Evolutionary conservation across 2,888 invertebrate species (phyloP), one percentile per base, ranked within the genome.

Genomic region (Drosophila anceps): DNA sequence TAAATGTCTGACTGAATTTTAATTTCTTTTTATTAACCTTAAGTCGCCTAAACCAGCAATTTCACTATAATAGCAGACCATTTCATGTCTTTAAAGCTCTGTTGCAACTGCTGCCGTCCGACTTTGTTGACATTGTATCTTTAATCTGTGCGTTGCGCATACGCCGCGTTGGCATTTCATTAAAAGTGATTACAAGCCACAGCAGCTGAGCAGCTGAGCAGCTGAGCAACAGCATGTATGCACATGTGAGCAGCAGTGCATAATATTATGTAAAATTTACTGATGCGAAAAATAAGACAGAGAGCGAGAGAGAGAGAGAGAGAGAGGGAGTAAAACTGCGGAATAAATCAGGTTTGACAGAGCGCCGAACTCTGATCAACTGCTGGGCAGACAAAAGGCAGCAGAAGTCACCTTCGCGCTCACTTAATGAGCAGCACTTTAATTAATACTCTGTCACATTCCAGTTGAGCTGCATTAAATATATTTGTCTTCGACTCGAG

Each of bases 91-190:
- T 55, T 39, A 29, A 69, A 80, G 66, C 13, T 53, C 24, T 5
- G 20, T 6, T 53, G 15, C 46, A 48, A 54, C 68, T 55, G 70
- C 39, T 62, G 54, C 15, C 31, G 12, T n/a, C 13, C 33, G 18
- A 13, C 48, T 64, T 15, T 71, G 51, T 63, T 63, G 57, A n/a
- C 15, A 18, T 6, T 35, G 29, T 24, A 31, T 27, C 74, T 79
- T 79, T 53, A 73, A 63, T 53, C 48, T n/a, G 15, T 50, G 20
- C 57, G 53, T 60, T 81, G 69, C 76, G 59, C 75, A 83, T 84
- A 71, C 73, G 78, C 64, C 31, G 53, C 69, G 74, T 78, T 84
- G 81, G 82, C 72, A 69, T 81, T 84, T 87, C 79, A 81, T 82
- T 87, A 84, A 81, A 67, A 62, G 66, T 60, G 68, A 62, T 71